Conservation (phyloP, 2,113 vertebrate species). For the Prionailurus bengalensis region DNA sequence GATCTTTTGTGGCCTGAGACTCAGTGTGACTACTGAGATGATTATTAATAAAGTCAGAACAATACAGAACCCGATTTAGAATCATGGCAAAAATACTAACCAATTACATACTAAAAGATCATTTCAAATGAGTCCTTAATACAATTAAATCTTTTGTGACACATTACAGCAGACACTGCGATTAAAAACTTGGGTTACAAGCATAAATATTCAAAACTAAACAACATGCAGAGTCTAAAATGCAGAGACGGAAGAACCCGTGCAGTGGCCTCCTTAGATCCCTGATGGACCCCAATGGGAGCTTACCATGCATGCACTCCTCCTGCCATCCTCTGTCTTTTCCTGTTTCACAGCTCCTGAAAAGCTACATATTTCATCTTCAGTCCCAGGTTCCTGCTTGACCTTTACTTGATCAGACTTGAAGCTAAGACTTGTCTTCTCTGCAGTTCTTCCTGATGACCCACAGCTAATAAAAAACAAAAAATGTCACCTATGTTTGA, state of each 20-base stretch:
- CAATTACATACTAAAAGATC: slow-evolving; percentile 52
- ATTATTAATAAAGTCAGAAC: slow-evolving; percentile 31
- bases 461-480: slow-evolving; percentile 90
- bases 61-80: slow-evolving; percentile 5
- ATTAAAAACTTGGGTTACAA: not conserved
- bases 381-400: slow-evolving; percentile 96
- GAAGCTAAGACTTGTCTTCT: slow-evolving; percentile 87
- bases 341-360: slow-evolving; percentile 94
- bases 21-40: not conserved
- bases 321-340: slow-evolving; percentile 92
- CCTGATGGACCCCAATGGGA: not conserved
- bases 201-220: not conserved
- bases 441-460: slow-evolving; percentile 93
- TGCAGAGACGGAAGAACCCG: not conserved
- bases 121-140: slow-evolving; percentile 39
- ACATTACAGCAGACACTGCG: not conserved
- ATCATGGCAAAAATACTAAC: not conserved
- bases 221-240: not conserved
- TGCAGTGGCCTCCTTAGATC: too few species aligned
- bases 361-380: slow-evolving; percentile 93
- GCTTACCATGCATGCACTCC: slow-evolving; percentile 98
- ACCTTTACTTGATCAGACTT: slow-evolving; percentile 94
- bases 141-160: slow-evolving; percentile 35
- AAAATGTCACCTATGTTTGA: slow-evolving; percentile 54
- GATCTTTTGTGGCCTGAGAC: slow-evolving; percentile 1